Percentiles rank a stretch among this genome's conserved stretches.
These are phyloP conservation scores for Tetraodon nigroviridis DNA, from an alignment of 2,113 vertebrate genomes.

Conservation along the genomic window DNA sequence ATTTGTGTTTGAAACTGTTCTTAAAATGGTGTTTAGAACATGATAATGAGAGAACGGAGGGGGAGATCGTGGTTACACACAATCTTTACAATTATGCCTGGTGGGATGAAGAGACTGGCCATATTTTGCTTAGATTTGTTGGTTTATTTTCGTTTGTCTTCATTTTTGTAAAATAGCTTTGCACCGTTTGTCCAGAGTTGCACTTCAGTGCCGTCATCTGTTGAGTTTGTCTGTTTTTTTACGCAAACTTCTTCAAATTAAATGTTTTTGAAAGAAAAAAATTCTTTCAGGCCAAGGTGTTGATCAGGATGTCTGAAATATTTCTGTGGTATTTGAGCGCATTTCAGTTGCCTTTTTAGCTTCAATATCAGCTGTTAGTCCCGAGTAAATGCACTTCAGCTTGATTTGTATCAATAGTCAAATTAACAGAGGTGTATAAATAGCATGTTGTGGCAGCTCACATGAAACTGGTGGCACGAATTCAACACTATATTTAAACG, in stretches of 20 bases:
- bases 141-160: not conserved
- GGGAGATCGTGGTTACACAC: too few relatives aligned
- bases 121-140: too few relatives aligned
- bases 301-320: too few relatives aligned
- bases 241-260: constrained; percentile 34
- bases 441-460: not conserved
- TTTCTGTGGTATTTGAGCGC: too few relatives aligned
- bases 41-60: too few relatives aligned
- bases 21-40: not conserved
- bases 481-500: not conserved
- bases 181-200: constrained; percentile 7
- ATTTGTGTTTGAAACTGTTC: constrained; percentile 4
- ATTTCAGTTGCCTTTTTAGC: too few relatives aligned
- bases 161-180: constrained; percentile 16
- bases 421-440: not conserved
- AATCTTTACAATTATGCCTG: not conserved
- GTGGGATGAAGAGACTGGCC: too few relatives aligned
- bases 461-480: not conserved
- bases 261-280: constrained; percentile 22
- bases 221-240: constrained; percentile 28
- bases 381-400: too few relatives aligned
- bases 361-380: too few relatives aligned
- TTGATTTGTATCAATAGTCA: not conserved
- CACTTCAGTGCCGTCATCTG: constrained; percentile 4
- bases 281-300: too few relatives aligned